Base-by-base conservation (phyloP, 2,888 invertebrate species). In the Amiota minor region DNA sequence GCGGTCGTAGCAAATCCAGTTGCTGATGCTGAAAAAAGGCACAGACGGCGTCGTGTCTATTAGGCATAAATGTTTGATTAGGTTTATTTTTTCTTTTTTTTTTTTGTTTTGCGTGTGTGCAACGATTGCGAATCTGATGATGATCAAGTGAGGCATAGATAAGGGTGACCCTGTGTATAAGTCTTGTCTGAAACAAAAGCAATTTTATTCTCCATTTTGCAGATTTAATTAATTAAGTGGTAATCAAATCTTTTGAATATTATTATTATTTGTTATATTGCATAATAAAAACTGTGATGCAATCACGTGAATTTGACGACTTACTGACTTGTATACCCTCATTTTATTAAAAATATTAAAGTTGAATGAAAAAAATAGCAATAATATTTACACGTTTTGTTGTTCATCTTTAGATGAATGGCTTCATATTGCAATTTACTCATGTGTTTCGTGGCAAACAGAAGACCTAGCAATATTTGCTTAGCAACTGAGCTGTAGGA, bases 31-130 rank as follows among this genome's bases (percentile, higher is more conserved):
- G 9, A 70, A 61, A 70, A 70, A 53, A 35, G 16, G 71, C 71
- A 16, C 53, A 50, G 23, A 3, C 23, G 23, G 50, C 49, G 56
- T n/a, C 23, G 49, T 76, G 74, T 76, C 80, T 85, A 85, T 86
- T 83, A 81, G 83, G 77, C 79, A 75, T 81, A 80, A 80, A 75
- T 77, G 72, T 80, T 81, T 86, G 80, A 83, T 86, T 84, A 79
- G 74, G 78, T 77, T 80, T 79, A 72, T 77, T 72, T 70, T 77
- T 71, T 70, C 70, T 72, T 46, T 69, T 67, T 55, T 20, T 70
- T 64, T 62, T 62, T 50, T 72, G 12, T 59, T 35, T 76, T 76
- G 78, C 85, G 85, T 82, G 85, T 78, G 74, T 75, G 64, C 49
- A 68, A 14, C 4, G 12, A 18, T 64, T 14, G 50, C 50, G 53